Percentiles rank a stretch among this genome's conserved stretches.
These are phyloP conservation scores for Grus americana DNA, from an alignment of 2,113 vertebrate genomes.

Conservation along the genomic window DNA sequence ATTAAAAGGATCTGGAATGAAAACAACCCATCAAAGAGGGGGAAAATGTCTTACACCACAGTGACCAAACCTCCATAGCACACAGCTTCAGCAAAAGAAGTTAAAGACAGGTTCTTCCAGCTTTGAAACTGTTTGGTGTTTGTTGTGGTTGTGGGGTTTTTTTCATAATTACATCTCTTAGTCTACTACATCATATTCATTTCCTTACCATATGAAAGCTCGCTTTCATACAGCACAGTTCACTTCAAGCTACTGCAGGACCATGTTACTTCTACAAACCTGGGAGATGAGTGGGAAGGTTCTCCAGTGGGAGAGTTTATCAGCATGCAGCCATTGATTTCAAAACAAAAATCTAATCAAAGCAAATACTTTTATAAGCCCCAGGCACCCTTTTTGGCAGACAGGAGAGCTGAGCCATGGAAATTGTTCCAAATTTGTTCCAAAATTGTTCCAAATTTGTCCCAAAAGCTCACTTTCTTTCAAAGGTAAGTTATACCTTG, in stretches of 20 bases:
- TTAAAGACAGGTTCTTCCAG: background rate
- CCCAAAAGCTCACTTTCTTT: background rate
- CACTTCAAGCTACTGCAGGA: background rate
- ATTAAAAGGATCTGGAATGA: background rate
- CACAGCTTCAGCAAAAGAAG: background rate
- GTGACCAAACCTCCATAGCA: background rate
- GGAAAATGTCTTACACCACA: background rate
- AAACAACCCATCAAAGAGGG: background rate
- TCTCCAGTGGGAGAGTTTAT: background rate
- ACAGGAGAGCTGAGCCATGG: background rate
- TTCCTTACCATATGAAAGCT: background rate
- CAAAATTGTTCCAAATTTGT: background rate
- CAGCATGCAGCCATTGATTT: background rate
- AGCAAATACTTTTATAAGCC: background rate
- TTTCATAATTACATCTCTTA: background rate
- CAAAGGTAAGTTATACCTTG: background rate
- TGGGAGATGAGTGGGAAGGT: background rate
- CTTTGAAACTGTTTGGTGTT: background rate
- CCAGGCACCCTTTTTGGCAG: background rate
- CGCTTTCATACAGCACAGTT: background rate
- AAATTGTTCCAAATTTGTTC: background rate
- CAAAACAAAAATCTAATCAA: background rate
- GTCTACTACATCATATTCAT: background rate
- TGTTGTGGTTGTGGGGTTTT: background rate
- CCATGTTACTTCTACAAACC: background rate